Evolutionary conservation across 2,797 vertebrate species (phyloP).

Genomic region (Lacerta viridis): DNA sequence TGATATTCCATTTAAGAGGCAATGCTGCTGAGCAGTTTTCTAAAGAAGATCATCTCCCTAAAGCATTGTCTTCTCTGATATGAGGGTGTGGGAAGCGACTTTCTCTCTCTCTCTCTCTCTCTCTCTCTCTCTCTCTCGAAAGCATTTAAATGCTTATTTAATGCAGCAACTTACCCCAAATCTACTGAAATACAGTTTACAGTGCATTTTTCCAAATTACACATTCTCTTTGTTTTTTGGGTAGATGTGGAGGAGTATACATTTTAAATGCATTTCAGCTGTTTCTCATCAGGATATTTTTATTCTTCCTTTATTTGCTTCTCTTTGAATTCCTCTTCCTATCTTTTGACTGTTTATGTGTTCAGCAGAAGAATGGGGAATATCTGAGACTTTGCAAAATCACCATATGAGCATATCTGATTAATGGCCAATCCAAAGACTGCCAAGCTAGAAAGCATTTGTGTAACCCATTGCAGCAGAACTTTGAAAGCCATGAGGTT

Average conservation of each 20-base stretch:
- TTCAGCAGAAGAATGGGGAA: not conserved
- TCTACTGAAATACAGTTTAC: conserved; percentile 51
- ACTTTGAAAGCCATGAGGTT: not conserved
- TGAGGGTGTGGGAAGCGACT: conserved; percentile 47
- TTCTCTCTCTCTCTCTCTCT: conserved; percentile 29
- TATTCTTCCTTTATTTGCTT: not conserved
- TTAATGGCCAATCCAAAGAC: not conserved
- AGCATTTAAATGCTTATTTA: conserved; percentile 54
- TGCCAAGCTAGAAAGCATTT: not conserved
- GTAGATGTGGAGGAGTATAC: conserved; percentile 39
- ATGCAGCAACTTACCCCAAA: conserved; percentile 54
- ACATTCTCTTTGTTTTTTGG: conserved; percentile 31
- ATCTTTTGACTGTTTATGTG: not conserved
- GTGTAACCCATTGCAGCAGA: not conserved
- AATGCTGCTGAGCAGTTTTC: conserved; percentile 23
- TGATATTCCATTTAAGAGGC: not conserved
- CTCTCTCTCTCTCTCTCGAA: conserved; percentile 42
- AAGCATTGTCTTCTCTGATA: conserved; percentile 40
- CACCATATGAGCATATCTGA: not conserved
- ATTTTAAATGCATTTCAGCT: conserved; percentile 26
- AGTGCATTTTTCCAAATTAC: conserved; percentile 48
- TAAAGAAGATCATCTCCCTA: conserved; percentile 49
- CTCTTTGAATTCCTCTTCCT: conserved; percentile 28
- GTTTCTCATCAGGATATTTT: not conserved
- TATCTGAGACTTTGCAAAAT: not conserved